Conservation (phyloP, 2,888 invertebrate genomes). For the Platynereis dumerilii region DNA sequence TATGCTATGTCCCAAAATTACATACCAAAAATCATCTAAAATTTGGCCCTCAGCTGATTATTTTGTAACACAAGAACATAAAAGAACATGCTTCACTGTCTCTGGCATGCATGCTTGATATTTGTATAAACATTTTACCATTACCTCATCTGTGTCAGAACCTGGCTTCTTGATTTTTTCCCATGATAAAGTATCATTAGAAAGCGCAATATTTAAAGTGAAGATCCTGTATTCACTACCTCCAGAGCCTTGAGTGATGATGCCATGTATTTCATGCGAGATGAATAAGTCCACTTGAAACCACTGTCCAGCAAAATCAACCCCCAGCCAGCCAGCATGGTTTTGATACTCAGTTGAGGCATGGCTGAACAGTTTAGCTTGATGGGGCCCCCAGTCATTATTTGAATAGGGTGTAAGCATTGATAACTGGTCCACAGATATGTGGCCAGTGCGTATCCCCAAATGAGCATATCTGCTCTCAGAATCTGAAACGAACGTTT, state of each 20-base stretch:
- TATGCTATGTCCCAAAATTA: too few species aligned
- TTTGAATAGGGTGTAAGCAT: background rate
- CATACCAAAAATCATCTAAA: too few species aligned
- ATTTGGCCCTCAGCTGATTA: too few species aligned
- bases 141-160: too few species aligned
- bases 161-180: too few species aligned
- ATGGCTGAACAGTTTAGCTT: background rate
- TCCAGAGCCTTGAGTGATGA: conserved; percentile 1
- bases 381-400: background rate
- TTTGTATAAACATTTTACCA: too few species aligned
- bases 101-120: too few species aligned
- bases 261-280: background rate
- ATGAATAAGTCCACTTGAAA: background rate
- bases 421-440: background rate
- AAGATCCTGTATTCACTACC: background rate
- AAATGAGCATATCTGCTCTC: background rate
- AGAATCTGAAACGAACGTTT: too few species aligned
- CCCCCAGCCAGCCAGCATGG: background rate
- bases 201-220: too few species aligned
- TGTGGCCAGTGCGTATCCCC: background rate
- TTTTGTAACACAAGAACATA: too few species aligned
- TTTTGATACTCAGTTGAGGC: background rate
- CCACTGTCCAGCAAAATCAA: background rate
- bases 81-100: too few species aligned
- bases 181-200: too few species aligned